Evolutionary conservation across 2,113 vertebrate species (phyloP).

Genomic region (Pterocles orientalis): DNA sequence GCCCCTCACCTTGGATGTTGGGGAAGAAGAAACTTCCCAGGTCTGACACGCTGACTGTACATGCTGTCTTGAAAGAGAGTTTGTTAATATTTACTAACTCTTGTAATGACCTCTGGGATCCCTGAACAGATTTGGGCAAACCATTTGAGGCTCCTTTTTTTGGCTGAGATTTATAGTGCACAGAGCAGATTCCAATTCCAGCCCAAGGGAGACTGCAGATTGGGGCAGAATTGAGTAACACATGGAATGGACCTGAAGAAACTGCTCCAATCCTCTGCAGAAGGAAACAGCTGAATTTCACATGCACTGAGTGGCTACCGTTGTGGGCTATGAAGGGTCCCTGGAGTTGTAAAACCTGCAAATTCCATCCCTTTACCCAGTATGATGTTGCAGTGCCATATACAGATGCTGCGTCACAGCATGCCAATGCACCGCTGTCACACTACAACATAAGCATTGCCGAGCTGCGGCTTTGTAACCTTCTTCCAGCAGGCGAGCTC

Average conservation of each 20-base stretch:
- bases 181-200: not conserved
- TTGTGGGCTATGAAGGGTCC: not conserved
- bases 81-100: not conserved
- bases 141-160: not conserved
- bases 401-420: not conserved
- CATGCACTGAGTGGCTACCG: not conserved
- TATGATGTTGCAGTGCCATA: not conserved
- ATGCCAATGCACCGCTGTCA: constrained; percentile 9
- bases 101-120: not conserved
- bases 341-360: not conserved
- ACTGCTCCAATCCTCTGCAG: not conserved
- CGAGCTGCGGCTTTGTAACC: not conserved
- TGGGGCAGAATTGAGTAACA: not conserved
- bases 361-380: not conserved
- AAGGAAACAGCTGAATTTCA: not conserved
- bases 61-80: not conserved
- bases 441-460: not conserved
- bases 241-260: not conserved
- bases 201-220: not conserved
- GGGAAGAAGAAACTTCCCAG: not conserved
- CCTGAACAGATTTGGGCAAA: not conserved
- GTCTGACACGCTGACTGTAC: not conserved
- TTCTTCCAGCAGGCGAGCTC: constrained; percentile 7
- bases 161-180: not conserved
- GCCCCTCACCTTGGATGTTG: not conserved